Percentiles rank a stretch among this genome's conserved stretches.
phyloP scores from a whole-genome alignment of 2,113 vertebrate genomes.

The Seriola rivoliana region DNA sequence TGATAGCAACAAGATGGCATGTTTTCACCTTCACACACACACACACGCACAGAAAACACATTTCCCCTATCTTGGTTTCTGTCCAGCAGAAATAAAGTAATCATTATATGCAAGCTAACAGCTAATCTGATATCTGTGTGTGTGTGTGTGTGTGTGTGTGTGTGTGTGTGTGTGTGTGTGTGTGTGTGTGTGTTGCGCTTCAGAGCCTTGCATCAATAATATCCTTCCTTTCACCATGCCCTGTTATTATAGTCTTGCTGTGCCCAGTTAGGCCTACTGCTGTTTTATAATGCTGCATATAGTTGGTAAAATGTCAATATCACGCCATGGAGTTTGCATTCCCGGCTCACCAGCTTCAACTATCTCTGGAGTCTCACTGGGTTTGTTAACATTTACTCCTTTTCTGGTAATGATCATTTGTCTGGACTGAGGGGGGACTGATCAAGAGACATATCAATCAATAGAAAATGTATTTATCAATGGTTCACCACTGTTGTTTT shows the following conservation, averaged over 20 bases:
- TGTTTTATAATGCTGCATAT: neutral
- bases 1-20: neutral
- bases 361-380: slow-evolving; percentile 15
- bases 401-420: slow-evolving; percentile 4
- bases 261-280: slow-evolving; percentile 11
- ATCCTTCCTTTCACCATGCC: neutral
- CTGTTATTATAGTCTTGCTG: slow-evolving; percentile 27
- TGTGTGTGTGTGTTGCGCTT: slow-evolving; percentile 3
- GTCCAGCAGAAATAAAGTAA: slow-evolving; percentile 1
- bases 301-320: slow-evolving; percentile 22
- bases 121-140: neutral
- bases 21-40: neutral
- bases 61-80: neutral
- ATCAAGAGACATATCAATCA: neutral
- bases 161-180: neutral
- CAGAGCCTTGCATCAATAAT: neutral
- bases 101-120: slow-evolving; percentile 10
- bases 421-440: neutral
- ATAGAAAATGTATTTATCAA: neutral
- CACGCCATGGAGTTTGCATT: slow-evolving; percentile 18
- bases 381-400: slow-evolving; percentile 51
- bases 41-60: neutral
- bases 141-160: slow-evolving; percentile 7
- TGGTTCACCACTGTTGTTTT: neutral
- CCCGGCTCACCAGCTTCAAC: slow-evolving; percentile 6